Percentiles rank a stretch among this genome's conserved stretches.
Conservation (phyloP, 1,140 invertebrate species). For the Drosophila nigromelanica region DNA sequence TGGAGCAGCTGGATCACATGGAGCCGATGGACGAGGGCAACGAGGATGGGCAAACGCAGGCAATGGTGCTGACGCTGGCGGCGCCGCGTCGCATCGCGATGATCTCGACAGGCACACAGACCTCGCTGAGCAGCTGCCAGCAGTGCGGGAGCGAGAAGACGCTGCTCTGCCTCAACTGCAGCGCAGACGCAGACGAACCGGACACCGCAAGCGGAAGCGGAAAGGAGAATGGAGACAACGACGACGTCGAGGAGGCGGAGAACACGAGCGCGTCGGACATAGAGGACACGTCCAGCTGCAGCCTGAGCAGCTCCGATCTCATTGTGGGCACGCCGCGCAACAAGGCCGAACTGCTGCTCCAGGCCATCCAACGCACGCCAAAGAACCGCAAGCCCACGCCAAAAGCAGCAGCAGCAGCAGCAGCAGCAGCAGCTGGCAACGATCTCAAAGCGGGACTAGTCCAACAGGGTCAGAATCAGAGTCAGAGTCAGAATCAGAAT, state of each 20-base stretch:
- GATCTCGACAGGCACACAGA: slow-evolving; percentile 83
- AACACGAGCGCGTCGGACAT: slow-evolving; percentile 67
- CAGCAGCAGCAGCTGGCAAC: slow-evolving; percentile 12
- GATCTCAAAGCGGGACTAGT: not conserved
- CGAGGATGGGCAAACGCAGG: slow-evolving; percentile 24
- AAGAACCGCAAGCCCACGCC: slow-evolving; percentile 54
- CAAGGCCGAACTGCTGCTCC: slow-evolving; percentile 78
- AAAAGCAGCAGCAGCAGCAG: slow-evolving; percentile 15
- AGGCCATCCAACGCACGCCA: slow-evolving; percentile 83
- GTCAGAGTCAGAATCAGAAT: not conserved
- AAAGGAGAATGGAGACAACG: not conserved
- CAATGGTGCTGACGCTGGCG: slow-evolving; percentile 36
- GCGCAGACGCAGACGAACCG: not conserved
- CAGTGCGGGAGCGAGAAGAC: slow-evolving; percentile 80
- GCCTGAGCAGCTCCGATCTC: slow-evolving; percentile 71
- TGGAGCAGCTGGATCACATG: slow-evolving; percentile 14
- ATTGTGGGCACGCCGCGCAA: slow-evolving; percentile 77
- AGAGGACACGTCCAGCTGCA: slow-evolving; percentile 68
- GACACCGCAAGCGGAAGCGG: not conserved
- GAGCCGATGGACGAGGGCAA: slow-evolving; percentile 70
- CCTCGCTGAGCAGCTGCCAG: slow-evolving; percentile 68
- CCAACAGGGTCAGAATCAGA: not conserved
- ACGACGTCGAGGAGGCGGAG: slow-evolving; percentile 12
- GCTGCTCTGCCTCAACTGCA: slow-evolving; percentile 77
- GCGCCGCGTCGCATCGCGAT: slow-evolving; percentile 63